Percentiles rank a stretch among this genome's conserved stretches.
These are phyloP conservation scores for Fregetta grallaria DNA, from an alignment of 2,113 vertebrate species.

Conservation along the genomic window DNA sequence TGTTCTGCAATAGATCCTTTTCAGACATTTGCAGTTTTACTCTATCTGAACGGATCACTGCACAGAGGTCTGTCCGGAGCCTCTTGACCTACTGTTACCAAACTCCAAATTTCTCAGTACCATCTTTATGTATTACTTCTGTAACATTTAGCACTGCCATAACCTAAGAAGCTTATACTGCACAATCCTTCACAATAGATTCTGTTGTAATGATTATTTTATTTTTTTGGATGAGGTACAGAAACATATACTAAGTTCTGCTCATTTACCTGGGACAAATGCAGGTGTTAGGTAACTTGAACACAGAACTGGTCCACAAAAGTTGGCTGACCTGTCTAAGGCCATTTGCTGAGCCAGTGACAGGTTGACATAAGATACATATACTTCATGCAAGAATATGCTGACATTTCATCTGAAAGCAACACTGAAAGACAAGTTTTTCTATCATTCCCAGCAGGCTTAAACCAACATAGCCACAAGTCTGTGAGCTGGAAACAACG, in stretches of 20 bases:
- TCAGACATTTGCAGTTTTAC: background rate
- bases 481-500: background rate
- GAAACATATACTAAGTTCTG: background rate
- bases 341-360: background rate
- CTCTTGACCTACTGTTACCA: background rate
- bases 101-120: background rate
- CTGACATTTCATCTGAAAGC: background rate
- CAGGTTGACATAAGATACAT: background rate
- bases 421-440: background rate
- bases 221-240: background rate
- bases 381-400: background rate
- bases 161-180: background rate
- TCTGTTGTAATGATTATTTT: background rate
- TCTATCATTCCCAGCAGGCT: background rate
- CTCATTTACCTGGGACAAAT: background rate
- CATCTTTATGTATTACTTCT: background rate
- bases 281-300: accelerated
- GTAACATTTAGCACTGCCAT: background rate
- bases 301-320: background rate
- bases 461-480: background rate
- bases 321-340: background rate
- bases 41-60: background rate
- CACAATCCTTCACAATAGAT: background rate
- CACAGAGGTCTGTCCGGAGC: background rate
- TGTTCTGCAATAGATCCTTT: background rate